Conservation (phyloP, 2,888 invertebrate genomes). For the Tenthredo distinguenda region DNA sequence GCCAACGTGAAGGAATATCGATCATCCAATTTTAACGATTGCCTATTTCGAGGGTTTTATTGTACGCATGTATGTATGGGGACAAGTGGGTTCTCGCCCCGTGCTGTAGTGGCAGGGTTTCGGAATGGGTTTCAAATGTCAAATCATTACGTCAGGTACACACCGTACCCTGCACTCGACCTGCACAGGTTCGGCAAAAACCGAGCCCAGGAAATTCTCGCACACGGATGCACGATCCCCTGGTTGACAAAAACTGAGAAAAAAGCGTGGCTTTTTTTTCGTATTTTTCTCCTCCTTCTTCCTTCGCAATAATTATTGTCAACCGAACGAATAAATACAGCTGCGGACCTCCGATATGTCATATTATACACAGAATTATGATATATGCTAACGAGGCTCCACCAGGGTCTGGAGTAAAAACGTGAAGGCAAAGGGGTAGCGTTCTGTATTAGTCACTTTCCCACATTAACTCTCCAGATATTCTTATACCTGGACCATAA, state of each 20-base stretch:
- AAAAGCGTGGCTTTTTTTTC: not conserved
- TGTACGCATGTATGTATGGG: not conserved
- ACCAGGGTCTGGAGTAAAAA: not conserved
- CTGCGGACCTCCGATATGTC: not conserved
- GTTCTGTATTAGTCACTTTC: not conserved
- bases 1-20: conserved; percentile 16
- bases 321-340: not conserved
- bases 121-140: conserved; percentile 38
- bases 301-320: too few relatives aligned
- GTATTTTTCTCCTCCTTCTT: too few relatives aligned
- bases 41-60: conserved; percentile 46
- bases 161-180: not conserved
- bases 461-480: conserved; percentile 46
- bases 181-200: not conserved
- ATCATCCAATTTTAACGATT: conserved; percentile 48
- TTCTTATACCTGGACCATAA: conserved; percentile 46
- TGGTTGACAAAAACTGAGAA: not conserved
- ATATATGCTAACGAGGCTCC: conserved; percentile 15
- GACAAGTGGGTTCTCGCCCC: conserved; percentile 15
- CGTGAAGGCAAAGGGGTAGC: not conserved
- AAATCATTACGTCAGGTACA: conserved; percentile 5
- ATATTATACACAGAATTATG: not conserved
- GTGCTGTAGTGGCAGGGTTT: not conserved
- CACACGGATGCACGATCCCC: not conserved
- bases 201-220: not conserved